A percentile compares a stretch with the other conserved stretches of the same genome.
Conservation (phyloP, 2,888 invertebrate species). For the Dendrolimus houi region DNA sequence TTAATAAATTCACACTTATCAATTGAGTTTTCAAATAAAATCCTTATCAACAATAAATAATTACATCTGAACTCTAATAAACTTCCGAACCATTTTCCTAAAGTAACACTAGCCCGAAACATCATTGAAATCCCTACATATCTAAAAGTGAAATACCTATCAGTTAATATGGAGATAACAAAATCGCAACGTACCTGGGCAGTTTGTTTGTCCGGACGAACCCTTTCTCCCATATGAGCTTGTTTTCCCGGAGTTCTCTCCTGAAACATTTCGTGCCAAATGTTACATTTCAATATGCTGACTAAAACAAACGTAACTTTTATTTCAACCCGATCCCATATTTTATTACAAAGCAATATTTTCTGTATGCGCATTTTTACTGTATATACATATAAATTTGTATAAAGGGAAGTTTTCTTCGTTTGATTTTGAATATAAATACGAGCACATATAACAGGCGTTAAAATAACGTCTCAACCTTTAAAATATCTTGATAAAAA, state of each 20-base stretch:
- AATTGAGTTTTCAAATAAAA: no score
- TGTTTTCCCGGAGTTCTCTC: conserved; percentile 24
- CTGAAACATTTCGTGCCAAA: conserved; percentile 55
- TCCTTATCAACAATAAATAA: no score
- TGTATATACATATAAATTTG: conserved; percentile 3
- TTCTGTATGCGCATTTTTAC: conserved; percentile 15
- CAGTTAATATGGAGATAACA: neutral
- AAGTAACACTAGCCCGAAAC: neutral
- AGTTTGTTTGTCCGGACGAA: neutral
- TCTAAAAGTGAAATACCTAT: neutral
- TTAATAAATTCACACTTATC: no score
- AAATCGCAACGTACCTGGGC: neutral
- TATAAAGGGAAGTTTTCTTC: neutral
- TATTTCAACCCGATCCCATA: conserved; percentile 33
- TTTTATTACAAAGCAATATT: conserved; percentile 44
- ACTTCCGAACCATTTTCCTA: neutral
- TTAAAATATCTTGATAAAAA: neutral
- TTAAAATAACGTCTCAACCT: neutral
- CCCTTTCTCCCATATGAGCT: conserved; percentile 1
- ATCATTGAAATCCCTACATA: neutral
- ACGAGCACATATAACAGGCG: neutral
- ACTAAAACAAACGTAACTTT: conserved; percentile 40
- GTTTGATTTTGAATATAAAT: neutral
- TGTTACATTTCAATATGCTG: conserved; percentile 67
- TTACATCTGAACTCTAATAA: neutral